These are phyloP conservation scores for Venustoraphidia nigricollis DNA, from an alignment of 2,888 invertebrate genomes.

Conservation along the genomic window DNA sequence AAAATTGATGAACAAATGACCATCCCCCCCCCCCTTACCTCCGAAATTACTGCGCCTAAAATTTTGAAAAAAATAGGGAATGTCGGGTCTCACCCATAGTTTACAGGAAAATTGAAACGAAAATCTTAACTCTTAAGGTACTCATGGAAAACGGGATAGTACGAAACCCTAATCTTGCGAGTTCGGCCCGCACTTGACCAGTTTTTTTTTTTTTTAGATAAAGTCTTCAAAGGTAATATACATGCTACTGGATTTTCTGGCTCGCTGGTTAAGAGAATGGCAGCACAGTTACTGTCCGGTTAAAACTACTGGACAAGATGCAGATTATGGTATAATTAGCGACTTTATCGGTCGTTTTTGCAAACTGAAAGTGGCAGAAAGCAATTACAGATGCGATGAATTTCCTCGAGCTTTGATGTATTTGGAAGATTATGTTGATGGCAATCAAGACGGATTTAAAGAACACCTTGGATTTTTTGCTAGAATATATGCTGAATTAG, in stretches of 20 bases:
- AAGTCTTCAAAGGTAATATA: constrained; percentile 46
- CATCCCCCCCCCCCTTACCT: no score
- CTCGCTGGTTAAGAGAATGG: constrained; percentile 58
- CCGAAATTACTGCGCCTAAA: no score
- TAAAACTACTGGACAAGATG: constrained; percentile 12
- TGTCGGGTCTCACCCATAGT: no score
- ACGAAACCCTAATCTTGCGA: no score
- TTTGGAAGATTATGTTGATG: constrained; percentile 54
- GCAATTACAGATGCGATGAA: constrained; percentile 61
- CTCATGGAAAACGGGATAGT: no score
- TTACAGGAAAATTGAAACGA: no score
- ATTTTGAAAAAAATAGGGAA: no score
- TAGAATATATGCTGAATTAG: constrained; percentile 73
- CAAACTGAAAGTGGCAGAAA: constrained; percentile 50
- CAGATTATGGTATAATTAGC: constrained; percentile 17
- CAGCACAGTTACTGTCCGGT: constrained; percentile 22
- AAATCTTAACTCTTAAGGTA: no score
- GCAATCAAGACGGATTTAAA: constrained; percentile 34
- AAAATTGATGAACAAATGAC: no score
- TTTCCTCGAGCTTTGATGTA: constrained; percentile 61
- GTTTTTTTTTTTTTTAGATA: constrained; percentile 12
- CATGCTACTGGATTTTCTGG: constrained; percentile 57
- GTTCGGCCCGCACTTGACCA: no score
- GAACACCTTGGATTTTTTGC: constrained; percentile 47
- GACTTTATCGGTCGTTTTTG: constrained; percentile 33